Evolutionary conservation across 1,140 invertebrate species (phyloP).

Genomic region (Diuraphis noxia): DNA sequence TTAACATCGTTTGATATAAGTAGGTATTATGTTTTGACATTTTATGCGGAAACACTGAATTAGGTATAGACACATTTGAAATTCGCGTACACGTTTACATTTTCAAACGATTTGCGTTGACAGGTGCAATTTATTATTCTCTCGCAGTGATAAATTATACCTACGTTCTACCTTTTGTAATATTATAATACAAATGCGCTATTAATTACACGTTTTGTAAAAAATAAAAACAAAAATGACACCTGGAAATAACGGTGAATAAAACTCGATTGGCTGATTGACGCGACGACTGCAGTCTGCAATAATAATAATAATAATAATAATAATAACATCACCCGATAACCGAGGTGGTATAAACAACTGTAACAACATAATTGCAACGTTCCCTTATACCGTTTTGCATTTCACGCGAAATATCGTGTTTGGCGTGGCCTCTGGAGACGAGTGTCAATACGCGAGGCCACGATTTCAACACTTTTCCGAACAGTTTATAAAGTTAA

Average conservation of each 20-base stretch:
- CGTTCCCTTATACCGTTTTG: background rate
- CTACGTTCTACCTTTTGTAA: background rate
- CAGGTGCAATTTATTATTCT: background rate
- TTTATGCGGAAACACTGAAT: background rate
- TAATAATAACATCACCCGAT: no score
- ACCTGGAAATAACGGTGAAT: background rate
- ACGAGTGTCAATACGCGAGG: background rate
- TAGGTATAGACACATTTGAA: background rate
- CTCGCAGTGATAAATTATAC: background rate
- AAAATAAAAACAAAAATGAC: constrained; percentile 1
- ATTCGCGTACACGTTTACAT: background rate
- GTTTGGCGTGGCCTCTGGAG: background rate
- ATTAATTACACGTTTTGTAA: background rate
- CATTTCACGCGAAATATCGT: background rate
- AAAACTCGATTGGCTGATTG: background rate
- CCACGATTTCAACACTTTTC: background rate
- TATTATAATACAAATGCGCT: background rate
- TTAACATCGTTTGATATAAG: background rate
- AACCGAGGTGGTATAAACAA: background rate
- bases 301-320: background rate
- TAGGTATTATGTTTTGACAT: background rate
- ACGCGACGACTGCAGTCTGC: background rate
- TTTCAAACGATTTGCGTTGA: background rate
- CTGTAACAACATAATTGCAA: background rate
- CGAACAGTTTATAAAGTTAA: background rate